These are phyloP conservation scores for Andrena minutula DNA, from an alignment of 2,888 invertebrate species.

Conservation along the genomic window DNA sequence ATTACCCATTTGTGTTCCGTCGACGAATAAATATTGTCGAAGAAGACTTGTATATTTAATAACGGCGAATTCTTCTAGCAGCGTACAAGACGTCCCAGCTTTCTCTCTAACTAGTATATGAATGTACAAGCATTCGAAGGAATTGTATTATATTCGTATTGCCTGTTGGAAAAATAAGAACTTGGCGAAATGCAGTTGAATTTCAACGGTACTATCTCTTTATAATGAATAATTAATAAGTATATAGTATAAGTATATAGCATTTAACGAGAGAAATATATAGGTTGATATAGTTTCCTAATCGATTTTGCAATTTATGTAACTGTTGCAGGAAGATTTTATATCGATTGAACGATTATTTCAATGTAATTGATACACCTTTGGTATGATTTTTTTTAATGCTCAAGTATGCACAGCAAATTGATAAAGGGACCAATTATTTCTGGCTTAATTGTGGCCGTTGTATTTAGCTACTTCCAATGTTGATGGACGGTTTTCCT, in stretches of 20 bases:
- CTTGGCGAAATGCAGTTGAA: background rate
- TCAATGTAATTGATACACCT: constrained; percentile 7
- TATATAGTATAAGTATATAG: background rate
- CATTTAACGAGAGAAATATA: constrained; percentile 1
- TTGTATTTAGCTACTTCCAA: too few species aligned
- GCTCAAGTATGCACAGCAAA: background rate
- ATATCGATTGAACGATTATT: background rate
- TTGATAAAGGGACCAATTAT: too few species aligned
- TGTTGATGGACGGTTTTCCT: background rate
- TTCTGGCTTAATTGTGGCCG: too few species aligned
- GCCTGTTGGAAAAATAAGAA: constrained; percentile 28
- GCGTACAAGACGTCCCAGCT: constrained; percentile 34
- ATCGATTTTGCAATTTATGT: constrained; percentile 13
- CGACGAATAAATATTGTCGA: constrained; percentile 36
- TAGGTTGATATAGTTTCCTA: constrained; percentile 14
- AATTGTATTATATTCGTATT: constrained; percentile 31
- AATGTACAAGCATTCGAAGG: constrained; percentile 49
- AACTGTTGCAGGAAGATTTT: constrained; percentile 2
- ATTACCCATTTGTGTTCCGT: constrained; percentile 64
- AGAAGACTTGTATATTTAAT: constrained; percentile 58
- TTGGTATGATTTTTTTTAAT: background rate
- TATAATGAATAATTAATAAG: constrained; percentile 1
- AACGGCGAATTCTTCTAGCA: constrained; percentile 29
- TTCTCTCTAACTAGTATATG: constrained; percentile 26
- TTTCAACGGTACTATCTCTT: constrained; percentile 15